Percentiles rank a stretch among this genome's conserved stretches.
Conservation (phyloP, 2,797 vertebrate genomes). For the Bovichtus diacanthus region DNA sequence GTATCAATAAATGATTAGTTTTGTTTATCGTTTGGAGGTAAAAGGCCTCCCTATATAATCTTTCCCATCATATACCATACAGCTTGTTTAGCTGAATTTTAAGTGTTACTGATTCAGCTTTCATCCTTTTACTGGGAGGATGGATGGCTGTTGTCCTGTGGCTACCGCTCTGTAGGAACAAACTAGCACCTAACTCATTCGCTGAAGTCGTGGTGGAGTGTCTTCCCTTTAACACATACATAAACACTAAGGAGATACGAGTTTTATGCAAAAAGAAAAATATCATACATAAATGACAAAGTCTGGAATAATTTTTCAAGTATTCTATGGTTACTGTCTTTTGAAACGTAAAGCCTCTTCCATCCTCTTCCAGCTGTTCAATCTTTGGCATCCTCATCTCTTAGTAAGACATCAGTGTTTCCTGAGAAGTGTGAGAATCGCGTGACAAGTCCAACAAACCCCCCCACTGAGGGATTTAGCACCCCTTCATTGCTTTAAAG, state of each 20-base stretch:
- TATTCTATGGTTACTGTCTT: conserved; percentile 31
- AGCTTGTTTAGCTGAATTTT: not conserved
- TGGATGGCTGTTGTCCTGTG: not conserved
- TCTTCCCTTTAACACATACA: conserved; percentile 1
- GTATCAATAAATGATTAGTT: conserved; percentile 12
- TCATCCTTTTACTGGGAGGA: not conserved
- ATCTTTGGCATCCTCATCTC: conserved; percentile 32
- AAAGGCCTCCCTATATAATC: not conserved
- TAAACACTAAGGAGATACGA: not conserved
- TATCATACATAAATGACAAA: conserved; percentile 16
- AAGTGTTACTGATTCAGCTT: not conserved
- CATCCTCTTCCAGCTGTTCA: conserved; percentile 27
- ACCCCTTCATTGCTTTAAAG: conserved; percentile 46
- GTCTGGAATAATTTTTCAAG: conserved; percentile 24
- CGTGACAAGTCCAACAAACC: conserved; percentile 61
- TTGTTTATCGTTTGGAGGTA: not conserved
- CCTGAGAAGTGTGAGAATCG: conserved; percentile 52
- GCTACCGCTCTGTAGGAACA: not conserved
- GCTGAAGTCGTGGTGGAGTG: not conserved
- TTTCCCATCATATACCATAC: not conserved
- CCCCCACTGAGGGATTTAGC: conserved; percentile 63
- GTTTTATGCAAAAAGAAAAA: conserved; percentile 8
- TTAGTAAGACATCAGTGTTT: conserved; percentile 64
- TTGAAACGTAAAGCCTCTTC: conserved; percentile 50
- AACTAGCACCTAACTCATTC: not conserved